Percentiles rank a stretch among this genome's conserved stretches.
phyloP scores from a whole-genome alignment of 2,797 vertebrate genomes.

The Eutrigla gurnardus region DNA sequence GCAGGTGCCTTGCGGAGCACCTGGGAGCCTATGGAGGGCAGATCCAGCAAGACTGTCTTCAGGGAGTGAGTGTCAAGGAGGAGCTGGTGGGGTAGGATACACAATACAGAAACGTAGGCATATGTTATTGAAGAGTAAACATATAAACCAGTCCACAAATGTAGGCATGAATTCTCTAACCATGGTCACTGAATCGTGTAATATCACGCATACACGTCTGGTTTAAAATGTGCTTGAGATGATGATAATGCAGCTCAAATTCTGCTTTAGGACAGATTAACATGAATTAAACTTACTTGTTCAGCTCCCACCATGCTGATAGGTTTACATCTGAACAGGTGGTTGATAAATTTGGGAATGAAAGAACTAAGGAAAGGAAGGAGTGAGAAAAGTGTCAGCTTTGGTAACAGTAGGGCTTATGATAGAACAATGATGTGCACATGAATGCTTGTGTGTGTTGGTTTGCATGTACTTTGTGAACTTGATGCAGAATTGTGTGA shows the following conservation, averaged over 20 bases:
- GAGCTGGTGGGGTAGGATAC: slow-evolving; percentile 82
- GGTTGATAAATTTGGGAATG: slow-evolving; percentile 99
- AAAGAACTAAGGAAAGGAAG: slow-evolving; percentile 88
- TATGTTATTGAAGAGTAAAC: not conserved
- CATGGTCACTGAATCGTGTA: not conserved
- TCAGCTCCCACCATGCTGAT: slow-evolving; percentile 99
- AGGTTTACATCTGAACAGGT: slow-evolving; percentile 98
- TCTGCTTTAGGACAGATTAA: not conserved
- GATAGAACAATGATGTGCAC: not conserved
- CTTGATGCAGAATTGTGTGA: slow-evolving; percentile 99
- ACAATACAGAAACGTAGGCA: not conserved
- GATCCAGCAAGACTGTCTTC: slow-evolving; percentile 96
- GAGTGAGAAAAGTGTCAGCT: slow-evolving; percentile 29
- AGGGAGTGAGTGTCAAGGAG: slow-evolving; percentile 97
- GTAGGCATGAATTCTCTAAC: not conserved
- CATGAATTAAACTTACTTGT: slow-evolving; percentile 86
- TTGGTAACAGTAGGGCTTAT: not conserved
- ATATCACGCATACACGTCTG: not conserved
- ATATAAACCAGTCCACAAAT: not conserved
- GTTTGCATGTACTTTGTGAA: slow-evolving; percentile 91
- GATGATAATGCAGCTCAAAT: not conserved
- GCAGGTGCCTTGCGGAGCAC: slow-evolving; percentile 97
- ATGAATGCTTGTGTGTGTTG: slow-evolving; percentile 2
- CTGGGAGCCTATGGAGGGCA: slow-evolving; percentile 98
- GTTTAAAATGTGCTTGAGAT: not conserved